phyloP scores from a whole-genome alignment of 2,113 vertebrate species.

The Rafetus swinhoei region DNA sequence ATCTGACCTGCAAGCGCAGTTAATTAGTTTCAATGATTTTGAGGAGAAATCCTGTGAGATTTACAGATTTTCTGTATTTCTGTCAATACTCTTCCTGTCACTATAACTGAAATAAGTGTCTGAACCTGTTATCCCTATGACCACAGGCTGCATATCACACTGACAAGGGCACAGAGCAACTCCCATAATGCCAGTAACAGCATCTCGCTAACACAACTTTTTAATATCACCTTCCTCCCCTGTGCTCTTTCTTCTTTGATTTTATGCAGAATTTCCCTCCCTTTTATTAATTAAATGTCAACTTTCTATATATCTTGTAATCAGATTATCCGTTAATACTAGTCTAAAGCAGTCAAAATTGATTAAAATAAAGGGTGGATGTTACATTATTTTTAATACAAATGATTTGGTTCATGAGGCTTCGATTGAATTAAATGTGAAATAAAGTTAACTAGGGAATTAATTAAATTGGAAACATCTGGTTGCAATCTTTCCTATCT shows the following conservation, averaged over 20 bases:
- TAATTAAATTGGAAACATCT: constrained; percentile 54
- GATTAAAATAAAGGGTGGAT: constrained; percentile 60
- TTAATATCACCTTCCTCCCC: background rate
- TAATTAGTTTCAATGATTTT: constrained; percentile 49
- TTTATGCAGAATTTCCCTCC: constrained; percentile 11
- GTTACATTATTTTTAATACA: constrained; percentile 50
- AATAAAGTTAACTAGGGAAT: constrained; percentile 49
- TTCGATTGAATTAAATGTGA: constrained; percentile 36
- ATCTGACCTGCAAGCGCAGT: constrained; percentile 29
- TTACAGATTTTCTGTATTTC: background rate
- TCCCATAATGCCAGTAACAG: background rate
- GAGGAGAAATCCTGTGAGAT: background rate
- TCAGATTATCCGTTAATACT: constrained; percentile 65
- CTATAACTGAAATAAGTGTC: background rate
- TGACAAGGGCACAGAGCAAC: background rate
- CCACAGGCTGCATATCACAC: background rate
- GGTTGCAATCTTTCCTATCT: background rate
- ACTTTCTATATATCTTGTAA: constrained; percentile 35
- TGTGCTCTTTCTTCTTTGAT: constrained; percentile 5
- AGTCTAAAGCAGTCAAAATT: constrained; percentile 59
- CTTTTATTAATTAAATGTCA: constrained; percentile 45
- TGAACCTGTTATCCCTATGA: background rate
- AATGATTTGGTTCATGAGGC: constrained; percentile 37
- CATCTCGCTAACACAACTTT: background rate
- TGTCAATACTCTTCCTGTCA: background rate